Conservation (phyloP, 1,140 invertebrate genomes). For the Colletes latitarsis region DNA sequence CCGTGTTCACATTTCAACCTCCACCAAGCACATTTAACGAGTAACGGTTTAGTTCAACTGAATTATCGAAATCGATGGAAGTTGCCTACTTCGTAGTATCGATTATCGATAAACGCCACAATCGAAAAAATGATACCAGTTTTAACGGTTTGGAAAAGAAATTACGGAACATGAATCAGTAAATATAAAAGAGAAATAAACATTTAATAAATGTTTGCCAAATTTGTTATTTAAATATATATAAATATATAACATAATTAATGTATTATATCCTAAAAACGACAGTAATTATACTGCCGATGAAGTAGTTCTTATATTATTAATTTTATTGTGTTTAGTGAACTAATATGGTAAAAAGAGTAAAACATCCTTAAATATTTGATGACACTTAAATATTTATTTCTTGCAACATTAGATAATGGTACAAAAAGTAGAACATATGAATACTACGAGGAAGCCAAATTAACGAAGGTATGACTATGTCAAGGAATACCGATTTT, state of each 20-base stretch:
- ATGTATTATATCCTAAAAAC: no score
- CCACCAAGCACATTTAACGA: background rate
- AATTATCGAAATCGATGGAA: background rate
- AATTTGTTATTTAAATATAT: no score
- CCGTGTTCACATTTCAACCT: background rate
- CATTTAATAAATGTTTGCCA: no score
- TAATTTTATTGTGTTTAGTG: background rate
- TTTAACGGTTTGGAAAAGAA: no score
- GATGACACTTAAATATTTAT: constrained; percentile 21
- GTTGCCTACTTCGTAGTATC: background rate
- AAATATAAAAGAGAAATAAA: no score
- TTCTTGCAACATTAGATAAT: constrained; percentile 28
- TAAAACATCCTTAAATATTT: background rate
- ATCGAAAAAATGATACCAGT: no score
- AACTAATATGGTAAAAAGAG: background rate
- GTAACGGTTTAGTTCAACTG: background rate
- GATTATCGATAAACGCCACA: background rate
- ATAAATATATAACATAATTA: no score
- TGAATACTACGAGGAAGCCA: constrained; percentile 45
- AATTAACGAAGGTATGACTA: constrained; percentile 12
- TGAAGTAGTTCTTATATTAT: background rate
- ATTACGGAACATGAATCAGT: no score
- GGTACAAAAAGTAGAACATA: constrained; percentile 46
- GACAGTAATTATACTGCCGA: no score
- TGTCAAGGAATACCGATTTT: background rate